A percentile compares a stretch with the other conserved stretches of the same genome.
These are phyloP conservation scores for Pseudachorutes palmiensis DNA, from an alignment of 1,140 invertebrate species.

Conservation along the genomic window DNA sequence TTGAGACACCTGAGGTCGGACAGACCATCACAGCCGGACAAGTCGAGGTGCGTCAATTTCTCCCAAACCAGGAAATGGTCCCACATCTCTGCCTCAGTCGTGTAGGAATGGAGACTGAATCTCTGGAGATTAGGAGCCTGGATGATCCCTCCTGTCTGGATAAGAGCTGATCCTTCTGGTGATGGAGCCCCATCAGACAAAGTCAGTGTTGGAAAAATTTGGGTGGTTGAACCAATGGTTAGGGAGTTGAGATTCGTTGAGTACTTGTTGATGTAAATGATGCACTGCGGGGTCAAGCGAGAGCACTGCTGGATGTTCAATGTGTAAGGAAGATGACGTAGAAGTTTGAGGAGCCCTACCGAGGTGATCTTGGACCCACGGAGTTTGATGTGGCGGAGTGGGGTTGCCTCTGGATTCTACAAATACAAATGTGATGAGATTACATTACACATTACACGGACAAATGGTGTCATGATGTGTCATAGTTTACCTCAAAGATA, in stretches of 20 bases:
- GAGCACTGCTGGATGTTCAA: conserved; percentile 65
- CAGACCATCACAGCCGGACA: conserved; percentile 59
- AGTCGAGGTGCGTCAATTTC: conserved; percentile 64
- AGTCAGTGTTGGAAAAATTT: conserved; percentile 35
- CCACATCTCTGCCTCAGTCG: conserved; percentile 22
- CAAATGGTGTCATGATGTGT: too few species aligned
- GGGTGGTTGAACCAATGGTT: conserved; percentile 40
- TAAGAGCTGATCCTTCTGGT: neutral
- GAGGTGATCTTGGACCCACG: conserved; percentile 57
- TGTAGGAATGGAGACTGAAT: conserved; percentile 14
- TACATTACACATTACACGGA: too few species aligned
- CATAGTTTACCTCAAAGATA: conserved; percentile 25
- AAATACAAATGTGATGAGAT: conserved; percentile 46
- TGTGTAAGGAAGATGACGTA: conserved; percentile 60
- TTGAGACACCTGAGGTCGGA: conserved; percentile 51
- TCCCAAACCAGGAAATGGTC: conserved; percentile 25
- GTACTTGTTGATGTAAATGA: conserved; percentile 51
- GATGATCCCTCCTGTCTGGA: neutral
- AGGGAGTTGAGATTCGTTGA: conserved; percentile 42
- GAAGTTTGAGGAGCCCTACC: conserved; percentile 56
- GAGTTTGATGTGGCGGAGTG: conserved; percentile 60
- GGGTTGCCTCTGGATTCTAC: conserved; percentile 54
- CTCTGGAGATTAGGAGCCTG: conserved; percentile 7
- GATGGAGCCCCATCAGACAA: neutral
- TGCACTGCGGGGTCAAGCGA: conserved; percentile 52